Evolutionary conservation across 2,888 invertebrate species (phyloP), one percentile per base, ranked within the genome.

Genomic region (Drosophila anomalata): DNA sequence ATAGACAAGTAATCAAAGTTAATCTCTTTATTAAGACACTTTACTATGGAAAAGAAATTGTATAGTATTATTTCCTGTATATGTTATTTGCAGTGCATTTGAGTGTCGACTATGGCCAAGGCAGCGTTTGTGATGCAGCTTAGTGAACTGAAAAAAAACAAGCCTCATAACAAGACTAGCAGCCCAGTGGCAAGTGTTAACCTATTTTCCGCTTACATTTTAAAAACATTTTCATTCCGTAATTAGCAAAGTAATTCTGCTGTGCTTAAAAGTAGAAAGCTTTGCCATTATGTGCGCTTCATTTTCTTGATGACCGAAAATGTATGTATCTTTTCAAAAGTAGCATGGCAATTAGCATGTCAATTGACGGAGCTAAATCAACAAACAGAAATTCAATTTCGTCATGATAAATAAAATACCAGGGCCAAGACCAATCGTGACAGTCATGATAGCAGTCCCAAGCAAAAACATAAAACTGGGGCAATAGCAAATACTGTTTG

Each of bases 181-280:
- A 44, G 44, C 54, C 14, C 80, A 56, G 47, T 70, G 73, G 81
- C 73, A 84, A 76, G 73, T 83, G 87, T 76, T 88, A 80, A 81
- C 79, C 87, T 75, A 79, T 76, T 86, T 88, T 77, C 70, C 54
- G 66, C 65, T 52, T 31, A 47, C 63, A 66, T 12, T 48, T 65
- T 24, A 63, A 69, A 73, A 68, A 29, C 67, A 81, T 70, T 80
- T 67, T 68, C 17, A 36, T 42, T 22, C 68, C 70, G 79, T 83
- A 88, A 83, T 83, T 86, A 88, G 83, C 83, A 75, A 77, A 86
- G 81, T 63, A 83, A 71, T 81, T 86, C 86, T 77, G 72, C 70
- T 71, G 83, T 63, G 75, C 73, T 85, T 82, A 70, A 66, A 76
- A 76, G 87, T 73, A 69, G 70, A 76, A 76, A 72, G 63, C 71